Conservation (phyloP, 2,888 invertebrate genomes). For the Zygogramma bicolorata region DNA sequence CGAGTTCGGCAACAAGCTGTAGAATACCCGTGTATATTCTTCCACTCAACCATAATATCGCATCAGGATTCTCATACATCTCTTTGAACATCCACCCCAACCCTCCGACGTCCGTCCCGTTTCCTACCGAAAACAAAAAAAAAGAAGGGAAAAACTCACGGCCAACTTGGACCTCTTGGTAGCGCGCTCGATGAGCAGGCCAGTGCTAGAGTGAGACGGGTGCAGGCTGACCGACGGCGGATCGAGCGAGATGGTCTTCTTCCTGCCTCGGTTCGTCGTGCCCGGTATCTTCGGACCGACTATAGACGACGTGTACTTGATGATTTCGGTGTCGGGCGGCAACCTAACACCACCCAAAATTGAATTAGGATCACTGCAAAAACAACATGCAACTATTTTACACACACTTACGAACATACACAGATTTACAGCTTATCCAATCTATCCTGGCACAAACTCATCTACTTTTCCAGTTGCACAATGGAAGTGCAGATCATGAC, state of each 20-base stretch:
- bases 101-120: no score
- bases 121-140: no score
- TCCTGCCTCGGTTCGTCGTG: slow-evolving; percentile 85
- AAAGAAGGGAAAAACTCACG: slow-evolving; percentile 57
- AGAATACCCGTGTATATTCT: no score
- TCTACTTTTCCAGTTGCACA: no score
- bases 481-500: no score
- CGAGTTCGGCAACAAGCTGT: no score
- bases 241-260: slow-evolving; percentile 90
- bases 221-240: slow-evolving; percentile 75
- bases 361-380: slow-evolving; percentile 82
- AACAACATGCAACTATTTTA: slow-evolving; percentile 51
- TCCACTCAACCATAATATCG: no score
- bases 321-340: slow-evolving; percentile 91
- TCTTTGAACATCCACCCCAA: no score
- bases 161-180: slow-evolving; percentile 64
- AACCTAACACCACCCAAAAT: slow-evolving; percentile 86
- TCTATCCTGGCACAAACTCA: neutral
- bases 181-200: slow-evolving; percentile 68
- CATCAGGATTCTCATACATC: no score
- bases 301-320: slow-evolving; percentile 89
- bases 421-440: neutral
- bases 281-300: slow-evolving; percentile 89
- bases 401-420: slow-evolving; percentile 33
- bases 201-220: slow-evolving; percentile 67